These are phyloP conservation scores for Aphaenogaster rudis DNA, from an alignment of 1,140 invertebrate genomes.

Conservation along the genomic window DNA sequence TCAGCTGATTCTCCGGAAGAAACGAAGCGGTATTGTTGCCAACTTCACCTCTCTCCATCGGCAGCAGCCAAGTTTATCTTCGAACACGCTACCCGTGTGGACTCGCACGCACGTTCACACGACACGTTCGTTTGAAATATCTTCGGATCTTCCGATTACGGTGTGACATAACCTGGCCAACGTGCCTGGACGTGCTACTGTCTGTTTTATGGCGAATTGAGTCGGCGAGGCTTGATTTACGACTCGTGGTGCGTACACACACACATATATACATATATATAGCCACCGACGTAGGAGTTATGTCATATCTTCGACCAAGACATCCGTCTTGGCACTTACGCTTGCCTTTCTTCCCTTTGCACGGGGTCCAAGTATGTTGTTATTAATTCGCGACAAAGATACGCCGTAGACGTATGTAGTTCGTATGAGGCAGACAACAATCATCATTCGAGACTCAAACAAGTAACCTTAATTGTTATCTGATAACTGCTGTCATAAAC, in stretches of 20 bases:
- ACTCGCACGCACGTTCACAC: background rate
- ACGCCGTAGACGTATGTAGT: background rate
- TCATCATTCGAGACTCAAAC: background rate
- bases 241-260: background rate
- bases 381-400: background rate
- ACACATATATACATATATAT: background rate
- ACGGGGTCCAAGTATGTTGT: background rate
- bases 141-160: background rate
- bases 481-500: background rate
- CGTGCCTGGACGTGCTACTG: background rate
- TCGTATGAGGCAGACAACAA: background rate
- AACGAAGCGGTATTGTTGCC: background rate
- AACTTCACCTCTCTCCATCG: background rate
- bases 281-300: background rate
- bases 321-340: background rate
- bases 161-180: background rate
- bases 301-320: background rate
- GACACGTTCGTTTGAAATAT: background rate
- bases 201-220: constrained; percentile 29
- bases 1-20: background rate
- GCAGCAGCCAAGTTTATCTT: background rate
- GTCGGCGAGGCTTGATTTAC: background rate
- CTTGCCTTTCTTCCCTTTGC: background rate
- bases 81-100: background rate
- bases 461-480: background rate